Conservation (phyloP, 2,113 vertebrate genomes). For the Serinus canaria region DNA sequence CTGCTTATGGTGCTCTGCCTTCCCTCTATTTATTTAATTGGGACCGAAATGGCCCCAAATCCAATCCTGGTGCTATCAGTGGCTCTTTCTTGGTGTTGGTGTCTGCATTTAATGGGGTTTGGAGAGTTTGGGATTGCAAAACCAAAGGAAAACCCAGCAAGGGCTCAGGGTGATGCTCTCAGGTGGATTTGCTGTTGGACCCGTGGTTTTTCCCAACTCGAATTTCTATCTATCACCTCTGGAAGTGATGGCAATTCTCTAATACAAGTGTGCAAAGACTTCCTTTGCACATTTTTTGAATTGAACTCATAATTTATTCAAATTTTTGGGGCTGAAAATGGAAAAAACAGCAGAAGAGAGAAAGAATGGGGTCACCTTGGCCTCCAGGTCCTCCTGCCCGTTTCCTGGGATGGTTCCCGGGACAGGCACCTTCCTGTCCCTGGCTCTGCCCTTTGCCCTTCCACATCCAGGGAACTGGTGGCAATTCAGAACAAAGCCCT, state of each 20-base stretch:
- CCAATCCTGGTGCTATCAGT: background rate
- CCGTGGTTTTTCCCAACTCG: background rate
- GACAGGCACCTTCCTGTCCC: background rate
- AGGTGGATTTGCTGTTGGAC: background rate
- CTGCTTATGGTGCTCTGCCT: background rate
- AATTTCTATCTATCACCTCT: background rate
- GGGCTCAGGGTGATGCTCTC: background rate
- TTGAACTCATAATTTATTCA: background rate
- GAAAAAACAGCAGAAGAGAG: background rate
- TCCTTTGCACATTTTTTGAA: background rate
- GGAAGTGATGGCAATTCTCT: background rate
- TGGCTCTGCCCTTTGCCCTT: background rate
- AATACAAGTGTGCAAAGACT: background rate
- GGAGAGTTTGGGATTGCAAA: background rate
- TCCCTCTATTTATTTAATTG: background rate
- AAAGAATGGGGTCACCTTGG: too few relatives aligned
- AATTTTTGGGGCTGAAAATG: background rate
- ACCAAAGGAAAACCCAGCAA: background rate
- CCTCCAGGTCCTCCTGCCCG: background rate
- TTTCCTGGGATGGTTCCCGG: background rate
- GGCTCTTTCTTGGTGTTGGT: background rate
- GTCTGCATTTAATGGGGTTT: background rate
- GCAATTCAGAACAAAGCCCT: background rate
- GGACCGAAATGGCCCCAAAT: background rate
- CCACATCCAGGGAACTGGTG: background rate